Evolutionary conservation across 2,888 invertebrate species (phyloP).

Genomic region (Drosophila paracracens): DNA sequence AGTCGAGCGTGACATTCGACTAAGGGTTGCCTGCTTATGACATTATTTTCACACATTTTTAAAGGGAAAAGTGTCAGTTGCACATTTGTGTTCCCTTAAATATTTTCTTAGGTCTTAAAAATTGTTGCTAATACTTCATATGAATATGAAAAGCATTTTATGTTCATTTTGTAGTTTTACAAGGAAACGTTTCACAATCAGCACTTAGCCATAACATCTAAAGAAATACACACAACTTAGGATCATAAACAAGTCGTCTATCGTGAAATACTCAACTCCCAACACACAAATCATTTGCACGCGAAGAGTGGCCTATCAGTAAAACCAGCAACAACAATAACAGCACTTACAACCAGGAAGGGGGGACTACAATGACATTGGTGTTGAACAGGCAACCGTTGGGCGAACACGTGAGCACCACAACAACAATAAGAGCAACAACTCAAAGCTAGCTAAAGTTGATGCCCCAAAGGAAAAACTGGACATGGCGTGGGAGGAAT

Average conservation of each 20-base stretch:
- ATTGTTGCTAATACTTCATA: background rate
- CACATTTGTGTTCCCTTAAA: background rate
- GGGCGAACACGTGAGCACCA: constrained; percentile 39
- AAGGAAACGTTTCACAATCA: background rate
- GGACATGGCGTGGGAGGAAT: background rate
- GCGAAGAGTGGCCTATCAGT: constrained; percentile 11
- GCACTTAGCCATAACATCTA: background rate
- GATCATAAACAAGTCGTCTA: constrained; percentile 13
- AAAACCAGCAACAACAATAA: background rate
- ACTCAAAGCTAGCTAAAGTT: constrained; percentile 35
- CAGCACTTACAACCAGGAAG: background rate
- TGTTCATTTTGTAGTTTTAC: background rate
- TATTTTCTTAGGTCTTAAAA: background rate
- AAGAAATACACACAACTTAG: constrained; percentile 1
- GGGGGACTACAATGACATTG: constrained; percentile 21
- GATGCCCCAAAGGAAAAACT: constrained; percentile 23
- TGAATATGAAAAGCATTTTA: background rate
- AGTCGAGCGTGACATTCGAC: background rate
- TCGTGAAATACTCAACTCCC: constrained; percentile 13
- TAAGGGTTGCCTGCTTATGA: constrained; percentile 2
- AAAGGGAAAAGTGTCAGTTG: background rate
- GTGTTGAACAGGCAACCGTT: constrained; percentile 20
- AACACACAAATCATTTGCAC: constrained; percentile 30
- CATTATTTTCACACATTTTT: background rate
- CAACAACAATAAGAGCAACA: constrained; percentile 13